These are phyloP conservation scores for Maniola hyperantus DNA, from an alignment of 2,888 invertebrate genomes.

Conservation along the genomic window DNA sequence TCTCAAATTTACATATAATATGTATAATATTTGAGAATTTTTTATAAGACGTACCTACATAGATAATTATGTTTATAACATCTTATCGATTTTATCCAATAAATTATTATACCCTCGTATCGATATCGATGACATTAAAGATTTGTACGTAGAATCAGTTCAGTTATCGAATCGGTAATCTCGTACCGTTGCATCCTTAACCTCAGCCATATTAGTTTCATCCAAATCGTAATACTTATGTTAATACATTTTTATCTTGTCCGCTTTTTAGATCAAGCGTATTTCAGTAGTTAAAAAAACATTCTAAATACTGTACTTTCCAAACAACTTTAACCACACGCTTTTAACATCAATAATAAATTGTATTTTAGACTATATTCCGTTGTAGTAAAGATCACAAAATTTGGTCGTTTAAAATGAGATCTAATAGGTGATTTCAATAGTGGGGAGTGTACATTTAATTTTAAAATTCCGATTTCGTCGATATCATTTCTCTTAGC, in stretches of 20 bases:
- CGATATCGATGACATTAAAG: background rate
- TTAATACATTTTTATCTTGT: constrained; percentile 26
- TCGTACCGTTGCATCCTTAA: background rate
- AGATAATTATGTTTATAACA: no score
- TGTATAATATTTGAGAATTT: no score
- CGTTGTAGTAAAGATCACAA: constrained; percentile 3
- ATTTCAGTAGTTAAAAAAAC: constrained; percentile 41
- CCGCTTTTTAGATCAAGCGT: constrained; percentile 34
- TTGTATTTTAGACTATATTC: constrained; percentile 25
- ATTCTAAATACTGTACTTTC: constrained; percentile 54
- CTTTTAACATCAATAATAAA: background rate
- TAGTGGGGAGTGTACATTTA: constrained; percentile 45
- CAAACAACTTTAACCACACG: constrained; percentile 41
- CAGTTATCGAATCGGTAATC: background rate
- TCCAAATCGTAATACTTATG: constrained; percentile 9
- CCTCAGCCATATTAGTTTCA: constrained; percentile 7
- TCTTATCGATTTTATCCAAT: no score
- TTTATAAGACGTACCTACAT: no score
- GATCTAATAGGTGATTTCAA: constrained; percentile 3
- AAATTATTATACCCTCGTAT: background rate
- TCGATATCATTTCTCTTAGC: constrained; percentile 58
- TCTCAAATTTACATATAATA: no score
- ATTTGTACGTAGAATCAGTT: background rate
- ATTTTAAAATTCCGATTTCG: constrained; percentile 55
- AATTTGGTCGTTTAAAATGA: constrained; percentile 2